A percentile compares a stretch with the other conserved stretches of the same genome.
Evolutionary conservation across 2,797 vertebrate genomes (phyloP).

Genomic region (Myripristis murdjan): DNA sequence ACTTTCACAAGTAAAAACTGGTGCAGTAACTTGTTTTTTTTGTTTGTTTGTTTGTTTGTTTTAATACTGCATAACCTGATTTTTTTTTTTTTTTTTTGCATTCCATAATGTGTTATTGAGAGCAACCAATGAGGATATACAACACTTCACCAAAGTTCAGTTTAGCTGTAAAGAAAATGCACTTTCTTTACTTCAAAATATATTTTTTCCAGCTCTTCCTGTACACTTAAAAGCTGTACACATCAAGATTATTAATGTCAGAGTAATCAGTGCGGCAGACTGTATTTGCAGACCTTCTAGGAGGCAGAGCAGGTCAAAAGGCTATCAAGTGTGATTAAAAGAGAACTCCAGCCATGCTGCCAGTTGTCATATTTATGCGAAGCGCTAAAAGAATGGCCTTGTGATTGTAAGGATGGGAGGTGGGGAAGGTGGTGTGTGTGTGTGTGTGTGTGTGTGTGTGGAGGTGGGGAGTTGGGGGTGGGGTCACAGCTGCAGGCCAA

Average conservation of each 20-base stretch:
- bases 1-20: too few relatives aligned
- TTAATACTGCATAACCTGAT: too few relatives aligned
- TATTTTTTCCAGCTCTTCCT: constrained; percentile 20
- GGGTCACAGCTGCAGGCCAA: constrained; percentile 81
- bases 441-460: not conserved
- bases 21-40: too few relatives aligned
- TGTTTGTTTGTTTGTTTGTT: too few relatives aligned
- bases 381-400: constrained; percentile 57
- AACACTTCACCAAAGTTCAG: too few relatives aligned
- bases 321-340: constrained; percentile 55
- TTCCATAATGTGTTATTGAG: too few relatives aligned
- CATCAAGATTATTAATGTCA: constrained; percentile 53
- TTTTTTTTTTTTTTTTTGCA: too few relatives aligned
- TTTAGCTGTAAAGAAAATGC: too few relatives aligned
- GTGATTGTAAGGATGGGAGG: constrained; percentile 28
- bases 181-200: not conserved
- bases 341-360: constrained; percentile 50
- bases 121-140: too few relatives aligned
- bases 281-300: constrained; percentile 18
- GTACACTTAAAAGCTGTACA: constrained; percentile 39
- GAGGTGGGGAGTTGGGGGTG: constrained; percentile 31
- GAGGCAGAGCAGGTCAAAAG: constrained; percentile 56
- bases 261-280: constrained; percentile 58
- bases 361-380: constrained; percentile 76
- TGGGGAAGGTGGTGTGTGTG: constrained; percentile 6